Percentiles rank a stretch among this genome's conserved stretches.
Conservation (phyloP, 2,113 vertebrate genomes). For the Colius striatus region DNA sequence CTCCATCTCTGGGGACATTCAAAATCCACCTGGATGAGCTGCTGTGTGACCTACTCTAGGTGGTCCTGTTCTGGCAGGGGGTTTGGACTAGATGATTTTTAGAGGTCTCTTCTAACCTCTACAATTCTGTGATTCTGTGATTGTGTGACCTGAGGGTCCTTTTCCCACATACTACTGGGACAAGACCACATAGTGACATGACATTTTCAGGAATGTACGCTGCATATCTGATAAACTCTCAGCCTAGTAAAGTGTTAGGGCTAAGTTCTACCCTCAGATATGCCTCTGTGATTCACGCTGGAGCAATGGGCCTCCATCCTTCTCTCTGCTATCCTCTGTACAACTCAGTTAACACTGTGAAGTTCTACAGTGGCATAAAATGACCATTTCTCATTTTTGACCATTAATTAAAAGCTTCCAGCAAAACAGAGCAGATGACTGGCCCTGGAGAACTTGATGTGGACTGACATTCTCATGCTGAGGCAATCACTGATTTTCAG, state of each 20-base stretch:
- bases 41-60: no score
- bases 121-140: no score
- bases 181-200: neutral
- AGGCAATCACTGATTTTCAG: neutral
- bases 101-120: no score
- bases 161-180: neutral
- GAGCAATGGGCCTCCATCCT: neutral
- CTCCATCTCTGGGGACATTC: no score
- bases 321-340: neutral
- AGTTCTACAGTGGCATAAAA: neutral
- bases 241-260: neutral
- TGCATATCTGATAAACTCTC: neutral
- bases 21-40: no score
- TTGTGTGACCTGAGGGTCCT: neutral
- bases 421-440: neutral
- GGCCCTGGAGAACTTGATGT: neutral
- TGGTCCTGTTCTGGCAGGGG: no score
- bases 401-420: neutral
- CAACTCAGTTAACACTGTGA: neutral
- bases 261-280: neutral
- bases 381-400: neutral
- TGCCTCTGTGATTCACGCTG: neutral
- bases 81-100: no score
- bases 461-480: neutral
- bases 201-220: neutral